Evolutionary conservation across 1,140 invertebrate species (phyloP).

Genomic region (Drosophila athabasca): DNA sequence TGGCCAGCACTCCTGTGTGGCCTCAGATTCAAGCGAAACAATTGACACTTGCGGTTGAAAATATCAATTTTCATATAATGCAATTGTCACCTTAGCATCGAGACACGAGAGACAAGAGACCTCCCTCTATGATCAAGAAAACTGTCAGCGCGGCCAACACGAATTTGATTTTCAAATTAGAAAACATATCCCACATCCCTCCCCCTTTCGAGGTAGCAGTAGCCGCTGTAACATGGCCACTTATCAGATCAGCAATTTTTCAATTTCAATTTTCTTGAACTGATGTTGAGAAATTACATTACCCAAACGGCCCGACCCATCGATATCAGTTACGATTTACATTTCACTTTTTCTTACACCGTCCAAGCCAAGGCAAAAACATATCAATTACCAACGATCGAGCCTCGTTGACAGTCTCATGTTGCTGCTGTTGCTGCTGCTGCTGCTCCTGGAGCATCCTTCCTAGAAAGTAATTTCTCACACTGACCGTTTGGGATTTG

Average conservation of each 20-base stretch:
- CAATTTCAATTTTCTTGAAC: conserved; percentile 55
- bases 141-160: conserved; percentile 54
- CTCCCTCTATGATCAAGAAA: conserved; percentile 27
- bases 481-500: conserved; percentile 70
- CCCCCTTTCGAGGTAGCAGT: conserved; percentile 13
- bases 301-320: conserved; percentile 13
- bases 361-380: conserved; percentile 40
- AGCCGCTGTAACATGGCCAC: conserved; percentile 9
- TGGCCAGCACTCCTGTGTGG: conserved; percentile 51
- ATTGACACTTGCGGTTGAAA: conserved; percentile 47
- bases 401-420: conserved; percentile 64
- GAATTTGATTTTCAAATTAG: conserved; percentile 43
- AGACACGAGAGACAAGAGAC: conserved; percentile 9
- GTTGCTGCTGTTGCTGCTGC: conserved; percentile 25
- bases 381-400: conserved; percentile 76
- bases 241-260: conserved; percentile 77
- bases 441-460: conserved; percentile 30
- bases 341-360: conserved; percentile 59
- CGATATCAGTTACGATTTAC: conserved; percentile 76
- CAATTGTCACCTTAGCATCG: conserved; percentile 67
- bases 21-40: conserved; percentile 30
- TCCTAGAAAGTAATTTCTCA: conserved; percentile 78
- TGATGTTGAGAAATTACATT: conserved; percentile 71
- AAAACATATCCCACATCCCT: conserved; percentile 10
- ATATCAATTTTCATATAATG: conserved; percentile 74